phyloP scores from a whole-genome alignment of 2,888 invertebrate genomes.

The Sminthurinus aureus region DNA sequence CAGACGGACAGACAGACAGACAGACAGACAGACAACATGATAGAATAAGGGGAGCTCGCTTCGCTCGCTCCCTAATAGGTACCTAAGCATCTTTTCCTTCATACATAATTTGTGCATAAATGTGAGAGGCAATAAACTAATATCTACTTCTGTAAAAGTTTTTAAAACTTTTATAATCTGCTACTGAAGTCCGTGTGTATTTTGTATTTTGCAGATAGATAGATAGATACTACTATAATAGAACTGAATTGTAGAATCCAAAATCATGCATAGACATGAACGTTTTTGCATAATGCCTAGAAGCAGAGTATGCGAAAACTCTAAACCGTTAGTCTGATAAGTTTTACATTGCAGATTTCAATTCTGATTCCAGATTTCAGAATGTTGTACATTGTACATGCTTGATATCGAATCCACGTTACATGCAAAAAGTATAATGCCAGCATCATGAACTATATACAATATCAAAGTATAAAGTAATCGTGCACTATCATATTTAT shows the following conservation, averaged over 20 bases:
- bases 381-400: too few species aligned
- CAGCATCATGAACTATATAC: neutral
- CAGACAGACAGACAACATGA: too few species aligned
- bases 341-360: neutral
- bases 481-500: neutral
- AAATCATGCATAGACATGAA: conserved; percentile 13
- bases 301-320: too few species aligned
- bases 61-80: too few species aligned
- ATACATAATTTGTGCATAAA: too few species aligned
- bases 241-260: neutral
- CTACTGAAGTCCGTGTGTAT: neutral
- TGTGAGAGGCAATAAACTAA: neutral
- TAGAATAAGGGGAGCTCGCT: too few species aligned
- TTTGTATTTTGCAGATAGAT: neutral
- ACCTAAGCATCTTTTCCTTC: too few species aligned
- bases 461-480: neutral
- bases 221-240: neutral
- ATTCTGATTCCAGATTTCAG: neutral
- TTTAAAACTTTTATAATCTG: too few species aligned
- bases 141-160: neutral
- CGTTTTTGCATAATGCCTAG: conserved; percentile 5
- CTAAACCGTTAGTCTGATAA: neutral
- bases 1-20: too few species aligned
- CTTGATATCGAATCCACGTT: too few species aligned
- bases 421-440: too few species aligned